Base-by-base conservation (phyloP, 1,140 invertebrate species). In the Drosophila nikananu region DNA sequence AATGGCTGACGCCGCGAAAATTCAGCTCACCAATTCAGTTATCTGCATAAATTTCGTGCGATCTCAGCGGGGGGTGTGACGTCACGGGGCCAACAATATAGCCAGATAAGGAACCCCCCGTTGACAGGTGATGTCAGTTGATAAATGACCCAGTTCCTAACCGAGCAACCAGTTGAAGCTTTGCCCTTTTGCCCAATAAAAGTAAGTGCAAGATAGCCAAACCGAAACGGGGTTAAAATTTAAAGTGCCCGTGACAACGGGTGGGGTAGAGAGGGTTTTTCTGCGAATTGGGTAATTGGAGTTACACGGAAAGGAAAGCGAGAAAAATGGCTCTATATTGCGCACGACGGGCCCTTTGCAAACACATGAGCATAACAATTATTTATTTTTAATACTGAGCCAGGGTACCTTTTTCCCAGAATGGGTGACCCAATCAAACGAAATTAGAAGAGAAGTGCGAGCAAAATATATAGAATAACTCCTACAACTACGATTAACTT, bases 91-190 rank as follows among this genome's bases (percentile, higher is more conserved):
- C 55, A 35, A 32, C 27, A 72, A 37, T 30, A 73, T 60, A 61
- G 39, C 49, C 27, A 61, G 57, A 75, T 39, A 60, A 58, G 44
- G 27, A 54, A 30, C 58, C 68, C 64, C 62, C 55, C 55, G 49
- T 66, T 70, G 80, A 83, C 82, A 77, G 71, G 64, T 75, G 64
- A 68, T 44, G 55, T 77, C 62, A 66, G 71, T 68, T 75, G 64
- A 83, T 62, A 81, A 77, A 73, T 62, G 68, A 64, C 74, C 67
- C 46, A 81, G 44, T 73, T 61, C 51, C 42, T 27, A 46, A 49
- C 25, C 61, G 12, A 41, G 48, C 52, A 73, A 73, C 67, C 48
- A 48, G 77, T 72, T 54, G 55, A 62, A 52, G n/a, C 37, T 71
- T 72, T 76, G 71, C 46, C 77, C 68, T 80, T 83, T 59, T 25